A percentile compares a stretch with the other conserved stretches of the same genome.
phyloP scores from a whole-genome alignment of 2,113 vertebrate species.

The Tragelaphus imberbis region DNA sequence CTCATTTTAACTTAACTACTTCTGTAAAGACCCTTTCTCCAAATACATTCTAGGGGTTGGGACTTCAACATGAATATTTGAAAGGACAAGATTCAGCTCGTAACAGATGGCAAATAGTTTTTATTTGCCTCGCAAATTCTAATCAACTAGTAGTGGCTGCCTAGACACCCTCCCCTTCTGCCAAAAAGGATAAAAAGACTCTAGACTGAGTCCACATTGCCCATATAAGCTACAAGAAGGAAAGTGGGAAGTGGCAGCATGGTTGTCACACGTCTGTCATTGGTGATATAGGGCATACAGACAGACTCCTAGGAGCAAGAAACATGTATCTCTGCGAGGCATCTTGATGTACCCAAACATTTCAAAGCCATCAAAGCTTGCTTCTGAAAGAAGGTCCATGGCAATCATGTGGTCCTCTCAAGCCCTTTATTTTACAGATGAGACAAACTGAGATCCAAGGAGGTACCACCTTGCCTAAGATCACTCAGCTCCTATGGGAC shows the following conservation, averaged over 20 bases:
- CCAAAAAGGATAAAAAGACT: neutral
- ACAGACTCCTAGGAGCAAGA: neutral
- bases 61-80: neutral
- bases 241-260: rapidly evolving
- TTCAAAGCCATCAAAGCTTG: neutral
- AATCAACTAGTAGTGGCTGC: neutral
- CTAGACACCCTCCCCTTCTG: neutral
- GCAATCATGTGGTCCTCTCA: neutral
- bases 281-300: rapidly evolving
- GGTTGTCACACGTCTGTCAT: neutral
- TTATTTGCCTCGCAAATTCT: neutral
- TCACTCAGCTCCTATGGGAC: neutral
- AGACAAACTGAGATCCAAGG: neutral
- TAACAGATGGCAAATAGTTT: neutral
- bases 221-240: neutral
- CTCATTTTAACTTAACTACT: neutral
- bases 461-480: neutral
- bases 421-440: neutral
- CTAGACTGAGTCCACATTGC: neutral
- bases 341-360: neutral
- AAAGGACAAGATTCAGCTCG: neutral
- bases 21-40: neutral
- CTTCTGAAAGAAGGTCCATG: neutral
- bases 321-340: neutral
- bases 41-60: neutral